A percentile compares a stretch with the other conserved stretches of the same genome.
Evolutionary conservation across 2,797 vertebrate genomes (phyloP).

Genomic region (Ctenopoma multispine): DNA sequence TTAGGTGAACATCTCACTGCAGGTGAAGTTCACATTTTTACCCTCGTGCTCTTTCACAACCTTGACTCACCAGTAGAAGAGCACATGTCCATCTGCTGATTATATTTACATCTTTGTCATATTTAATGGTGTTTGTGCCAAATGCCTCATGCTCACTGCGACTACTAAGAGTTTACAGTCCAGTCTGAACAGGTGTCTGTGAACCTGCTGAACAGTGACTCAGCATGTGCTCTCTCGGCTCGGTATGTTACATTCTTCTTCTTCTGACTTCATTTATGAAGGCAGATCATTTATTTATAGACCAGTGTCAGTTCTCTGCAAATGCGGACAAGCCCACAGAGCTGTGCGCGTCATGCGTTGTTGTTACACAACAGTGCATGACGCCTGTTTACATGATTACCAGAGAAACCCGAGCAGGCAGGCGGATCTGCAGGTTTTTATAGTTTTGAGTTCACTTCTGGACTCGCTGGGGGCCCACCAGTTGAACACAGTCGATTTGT

Average conservation of each 20-base stretch:
- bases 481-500: not conserved
- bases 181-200: not conserved
- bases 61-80: conserved; percentile 9
- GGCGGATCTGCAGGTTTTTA: conserved; percentile 34
- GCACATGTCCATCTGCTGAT: not conserved
- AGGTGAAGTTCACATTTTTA: not conserved
- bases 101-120: not conserved
- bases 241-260: not conserved
- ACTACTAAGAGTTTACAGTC: not conserved
- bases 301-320: not conserved
- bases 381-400: not conserved
- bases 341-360: not conserved
- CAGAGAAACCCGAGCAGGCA: not conserved
- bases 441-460: conserved; percentile 7
- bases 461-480: too few species aligned
- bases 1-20: not conserved
- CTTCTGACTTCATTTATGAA: not conserved
- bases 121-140: not conserved
- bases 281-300: not conserved
- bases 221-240: not conserved
- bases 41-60: not conserved
- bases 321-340: not conserved
- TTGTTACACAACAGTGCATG: conserved; percentile 49
- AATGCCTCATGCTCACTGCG: conserved; percentile 1
- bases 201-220: not conserved